Evolutionary conservation across 1,140 invertebrate species (phyloP).

Genomic region (Galendromus occidentalis): DNA sequence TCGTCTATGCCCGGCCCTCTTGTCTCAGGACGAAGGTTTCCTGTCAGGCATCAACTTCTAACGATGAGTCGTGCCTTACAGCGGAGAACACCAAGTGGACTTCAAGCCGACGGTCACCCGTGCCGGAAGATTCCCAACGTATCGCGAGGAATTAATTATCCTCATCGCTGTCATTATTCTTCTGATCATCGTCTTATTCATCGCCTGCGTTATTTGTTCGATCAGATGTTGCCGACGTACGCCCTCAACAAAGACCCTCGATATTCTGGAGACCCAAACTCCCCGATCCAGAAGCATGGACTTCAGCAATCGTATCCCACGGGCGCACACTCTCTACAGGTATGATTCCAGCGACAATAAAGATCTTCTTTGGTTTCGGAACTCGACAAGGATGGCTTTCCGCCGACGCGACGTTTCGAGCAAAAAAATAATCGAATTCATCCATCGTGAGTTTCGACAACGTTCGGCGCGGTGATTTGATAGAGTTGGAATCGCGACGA

Average conservation of each 20-base stretch:
- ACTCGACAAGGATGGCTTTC: too few relatives aligned
- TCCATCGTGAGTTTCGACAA: too few relatives aligned
- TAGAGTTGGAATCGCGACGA: too few relatives aligned
- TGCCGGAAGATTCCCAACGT: background rate
- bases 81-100: background rate
- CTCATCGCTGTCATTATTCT: slow-evolving; percentile 2
- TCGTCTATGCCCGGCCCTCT: too few relatives aligned
- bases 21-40: too few relatives aligned
- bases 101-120: background rate
- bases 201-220: slow-evolving; percentile 8
- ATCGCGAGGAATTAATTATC: background rate
- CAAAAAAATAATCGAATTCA: too few relatives aligned
- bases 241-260: background rate
- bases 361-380: too few relatives aligned
- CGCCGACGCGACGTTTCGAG: too few relatives aligned
- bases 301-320: background rate
- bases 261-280: background rate
- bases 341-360: too few relatives aligned
- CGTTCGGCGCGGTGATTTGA: too few relatives aligned
- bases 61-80: too few relatives aligned
- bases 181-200: background rate
- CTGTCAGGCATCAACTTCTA: too few relatives aligned
- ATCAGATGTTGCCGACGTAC: background rate
- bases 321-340: slow-evolving; percentile 10
- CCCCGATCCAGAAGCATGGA: background rate